These are phyloP conservation scores for Euproctis similis DNA, from an alignment of 2,888 invertebrate genomes.

Conservation along the genomic window DNA sequence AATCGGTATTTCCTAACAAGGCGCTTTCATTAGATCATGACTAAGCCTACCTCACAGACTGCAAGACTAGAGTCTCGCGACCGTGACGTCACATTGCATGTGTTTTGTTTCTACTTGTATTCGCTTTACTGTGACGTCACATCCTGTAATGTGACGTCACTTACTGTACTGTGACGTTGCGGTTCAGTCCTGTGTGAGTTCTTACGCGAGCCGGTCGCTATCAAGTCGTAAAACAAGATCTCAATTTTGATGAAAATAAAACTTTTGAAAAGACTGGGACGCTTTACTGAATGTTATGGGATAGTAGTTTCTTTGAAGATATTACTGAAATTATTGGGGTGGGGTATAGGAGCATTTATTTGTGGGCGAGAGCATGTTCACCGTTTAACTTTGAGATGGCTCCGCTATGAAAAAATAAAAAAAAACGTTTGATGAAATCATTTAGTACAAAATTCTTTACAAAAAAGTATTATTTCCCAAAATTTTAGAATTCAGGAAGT, in stretches of 20 bases:
- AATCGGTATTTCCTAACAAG: slow-evolving; percentile 77
- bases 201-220: slow-evolving; percentile 50
- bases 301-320: slow-evolving; percentile 72
- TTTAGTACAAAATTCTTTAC: slow-evolving; percentile 68
- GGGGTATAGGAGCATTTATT: slow-evolving; percentile 72
- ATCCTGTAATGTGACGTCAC: too few species aligned
- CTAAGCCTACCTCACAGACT: slow-evolving; percentile 76
- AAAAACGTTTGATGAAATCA: slow-evolving; percentile 51
- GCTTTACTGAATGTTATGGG: slow-evolving; percentile 76
- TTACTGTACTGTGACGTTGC: too few species aligned
- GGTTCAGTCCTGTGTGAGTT: too few species aligned
- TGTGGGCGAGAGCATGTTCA: slow-evolving; percentile 42
- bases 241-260: slow-evolving; percentile 76
- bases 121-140: slow-evolving; percentile 22
- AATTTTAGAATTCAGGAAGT: slow-evolving; percentile 67
- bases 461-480: slow-evolving; percentile 70
- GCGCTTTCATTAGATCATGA: slow-evolving; percentile 76
- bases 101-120: too few species aligned
- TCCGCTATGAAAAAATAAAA: too few species aligned
- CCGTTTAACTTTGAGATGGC: slow-evolving; percentile 38
- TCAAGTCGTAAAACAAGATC: slow-evolving; percentile 74
- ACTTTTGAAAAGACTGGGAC: slow-evolving; percentile 75
- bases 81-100: slow-evolving; percentile 24
- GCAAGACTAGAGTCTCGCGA: slow-evolving; percentile 52
- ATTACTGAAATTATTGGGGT: slow-evolving; percentile 74